Base-by-base conservation (phyloP, 2,888 invertebrate species). In the Sesia apiformis region DNA sequence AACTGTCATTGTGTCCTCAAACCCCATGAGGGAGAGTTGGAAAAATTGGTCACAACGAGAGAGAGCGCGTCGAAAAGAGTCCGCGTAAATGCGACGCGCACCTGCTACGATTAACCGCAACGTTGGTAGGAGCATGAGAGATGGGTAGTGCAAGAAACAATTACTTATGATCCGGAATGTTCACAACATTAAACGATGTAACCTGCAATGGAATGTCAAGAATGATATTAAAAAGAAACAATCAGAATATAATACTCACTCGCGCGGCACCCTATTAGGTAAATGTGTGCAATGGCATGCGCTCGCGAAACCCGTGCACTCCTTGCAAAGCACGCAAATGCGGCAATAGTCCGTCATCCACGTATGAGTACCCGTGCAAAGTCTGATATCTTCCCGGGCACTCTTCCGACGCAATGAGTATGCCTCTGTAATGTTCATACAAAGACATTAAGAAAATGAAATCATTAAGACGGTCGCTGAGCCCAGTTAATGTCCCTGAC, bases 291-390 rank as follows among this genome's bases (percentile, higher is more conserved):
- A 94, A 56, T 95, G 89, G 77, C 97, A 98, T 52, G 93, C 93
- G 61, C 93, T 93, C 52, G 96, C 96, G 78, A 97, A 97, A 3
- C 98, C 98, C 0, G 98, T 98, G 74, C 98, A 98, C 75, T 98
- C 96, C 5, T 95, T 92, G 74, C 98, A 98, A 55, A 96, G 91
- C 2, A 95, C 94, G 80, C 98, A 98, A 50, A 97, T 93, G 92
- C 96, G 95, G 71, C 97, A 97, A 72, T 94, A 92, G 64, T 95
- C 95, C 57, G 93, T 93, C 57, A 92, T 91, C 95, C 96, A 97
- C 5, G 93, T 91, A 81, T 97, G 97, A 62, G 92, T 38, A 93
- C 94, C 87, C 1, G 91, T 88, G 70, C 95, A 96, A 72, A 93
- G 53, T 0, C 69, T 72, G 4, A 80, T 78, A 42, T 83, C 81